Evolutionary conservation across 2,888 invertebrate species (phyloP), one percentile per base, ranked within the genome.

Genomic region (Schrankia costaestrigalis): DNA sequence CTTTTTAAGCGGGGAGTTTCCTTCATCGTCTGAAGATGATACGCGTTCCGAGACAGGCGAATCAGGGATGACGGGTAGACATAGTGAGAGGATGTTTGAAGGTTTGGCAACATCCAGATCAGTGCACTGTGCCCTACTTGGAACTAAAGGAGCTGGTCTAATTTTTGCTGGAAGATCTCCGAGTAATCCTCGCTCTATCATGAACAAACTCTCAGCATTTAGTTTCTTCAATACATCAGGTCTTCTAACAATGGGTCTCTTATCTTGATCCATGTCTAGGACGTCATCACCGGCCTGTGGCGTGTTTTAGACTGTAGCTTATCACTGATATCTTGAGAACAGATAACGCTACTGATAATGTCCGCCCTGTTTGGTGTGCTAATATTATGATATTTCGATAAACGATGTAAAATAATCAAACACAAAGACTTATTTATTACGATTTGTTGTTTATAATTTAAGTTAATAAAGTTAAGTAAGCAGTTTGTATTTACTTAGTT

Each of bases 41-140:
- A 54, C 37, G 30, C 52, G 63, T 13, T 71, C 75, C 0, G 67
- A 71, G 3, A 52, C 47, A 1, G 81, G 76, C 5, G 78, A 72
- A 22, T 78, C 78, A 2, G 78, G 71, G 13, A 73, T 60, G 21
- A 71, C 62, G 1, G 81, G 80, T 2, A 83, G 56, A 49, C 82
- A 85, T 24, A 81, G 63, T 8, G 86, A 79, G 46, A 85, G 61
- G 42, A 87, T 50, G 40, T 79, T 64, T 2, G 76, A 76, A 44
- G 89, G 87, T 78, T 86, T 89, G 35, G 89, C 75, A 41, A 89
- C 75, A 35, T 83, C 75, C 34, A 86, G 48, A 18, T 74, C 71
- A 36, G 65, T 63, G 8, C 78, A 78, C 58, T 81, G 72, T 26
- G 75, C 75, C 48, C 78, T 51, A 9, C 68, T 62, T 2, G 79